Base-by-base conservation (phyloP, 2,888 invertebrate genomes). In the Pterostichus madidus region DNA sequence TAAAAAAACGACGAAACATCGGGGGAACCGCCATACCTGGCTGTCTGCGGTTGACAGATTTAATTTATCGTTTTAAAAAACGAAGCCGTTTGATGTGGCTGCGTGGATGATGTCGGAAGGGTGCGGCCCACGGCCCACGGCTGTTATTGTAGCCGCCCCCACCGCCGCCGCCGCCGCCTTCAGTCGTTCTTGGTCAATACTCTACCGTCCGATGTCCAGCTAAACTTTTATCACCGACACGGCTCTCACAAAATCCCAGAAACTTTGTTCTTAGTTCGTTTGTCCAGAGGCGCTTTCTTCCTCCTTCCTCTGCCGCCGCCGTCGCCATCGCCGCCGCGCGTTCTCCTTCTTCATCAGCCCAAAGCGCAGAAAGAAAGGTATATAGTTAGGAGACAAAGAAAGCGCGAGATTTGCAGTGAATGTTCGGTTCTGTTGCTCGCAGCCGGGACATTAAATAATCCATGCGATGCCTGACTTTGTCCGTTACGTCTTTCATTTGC, bases 211-310 rank as follows among this genome's bases (percentile, higher is more conserved):
- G 84, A 81, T 84, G 86, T 86, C 86, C 85, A 84, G 83, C 85
- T 83, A 85, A 86, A 86, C 85, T 85, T 86, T 86, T 85, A 85
- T 86, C 86, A 85, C 83, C 64, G 68, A 81, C 84, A 84, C 82
- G 77, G 84, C 85, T 85, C 86, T 85, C 85, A 84, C 85, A 84
- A 85, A 86, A 86, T 86, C 86, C 85, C 84, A 84, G 86, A 87
- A 87, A 87, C 87, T 87, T 87, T 86, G 86, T 87, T 87, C 87
- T 87, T 86, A 87, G 86, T 87, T 87, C 87, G 87, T 87, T 87
- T 87, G 86, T 86, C 87, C 85, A 85, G 86, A 85, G 86, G 86
- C 80, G 73, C 44, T 44, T 59, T 24, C 53, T 53, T 56, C 76
- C 31, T 75, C 75, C 11, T 15, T 24, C 24, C 24, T 24, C 24